Evolutionary conservation across 2,888 invertebrate species (phyloP).

Genomic region (Seira ritae): DNA sequence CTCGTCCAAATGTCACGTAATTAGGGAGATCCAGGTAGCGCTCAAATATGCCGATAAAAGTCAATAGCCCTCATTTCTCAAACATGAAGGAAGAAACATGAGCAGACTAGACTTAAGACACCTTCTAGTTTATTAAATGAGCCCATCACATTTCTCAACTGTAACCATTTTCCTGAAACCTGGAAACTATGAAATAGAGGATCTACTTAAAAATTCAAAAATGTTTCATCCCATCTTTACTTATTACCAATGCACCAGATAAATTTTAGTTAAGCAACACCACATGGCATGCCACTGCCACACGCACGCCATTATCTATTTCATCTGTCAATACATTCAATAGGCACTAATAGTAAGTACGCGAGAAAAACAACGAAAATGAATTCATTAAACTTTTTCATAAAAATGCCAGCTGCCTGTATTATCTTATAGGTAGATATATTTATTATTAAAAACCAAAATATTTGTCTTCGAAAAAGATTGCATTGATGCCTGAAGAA

Average conservation of each 20-base stretch:
- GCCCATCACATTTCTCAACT: background rate
- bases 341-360: too few species aligned
- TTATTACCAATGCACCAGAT: background rate
- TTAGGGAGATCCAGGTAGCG: background rate
- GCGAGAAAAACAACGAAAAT: conserved; percentile 40
- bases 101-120: background rate
- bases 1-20: background rate
- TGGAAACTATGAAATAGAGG: background rate
- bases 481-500: background rate
- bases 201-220: background rate
- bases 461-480: background rate
- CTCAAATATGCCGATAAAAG: background rate
- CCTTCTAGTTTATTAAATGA: background rate
- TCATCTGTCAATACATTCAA: conserved; percentile 60
- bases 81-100: background rate
- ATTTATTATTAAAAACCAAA: background rate
- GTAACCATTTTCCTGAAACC: background rate
- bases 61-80: background rate
- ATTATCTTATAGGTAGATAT: conserved; percentile 17
- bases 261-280: conserved; percentile 1
- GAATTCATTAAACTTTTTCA: conserved; percentile 39
- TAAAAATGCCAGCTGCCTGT: conserved; percentile 47
- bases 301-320: conserved; percentile 57
- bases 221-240: background rate
- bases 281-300: conserved; percentile 64